phyloP scores from a whole-genome alignment of 2,888 invertebrate species.

The Tinea trinotella region DNA sequence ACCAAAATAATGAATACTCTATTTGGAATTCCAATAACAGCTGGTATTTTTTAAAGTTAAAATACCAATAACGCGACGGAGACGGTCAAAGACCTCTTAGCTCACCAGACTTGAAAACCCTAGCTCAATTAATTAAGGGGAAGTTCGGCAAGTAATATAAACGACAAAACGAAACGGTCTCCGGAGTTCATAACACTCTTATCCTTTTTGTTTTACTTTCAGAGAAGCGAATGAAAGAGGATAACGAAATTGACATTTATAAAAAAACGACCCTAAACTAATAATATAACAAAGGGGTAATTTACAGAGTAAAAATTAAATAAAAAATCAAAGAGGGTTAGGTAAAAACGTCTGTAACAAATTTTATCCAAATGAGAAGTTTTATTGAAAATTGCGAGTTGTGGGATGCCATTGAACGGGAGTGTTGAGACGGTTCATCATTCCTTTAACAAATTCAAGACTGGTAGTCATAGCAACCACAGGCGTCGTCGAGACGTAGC shows the following conservation, averaged over 20 bases:
- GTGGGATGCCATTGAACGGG: conserved; percentile 26
- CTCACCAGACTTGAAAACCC: conserved; percentile 35
- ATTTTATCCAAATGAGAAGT: neutral
- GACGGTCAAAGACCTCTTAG: conserved; percentile 61
- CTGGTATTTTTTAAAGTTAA: too few species aligned
- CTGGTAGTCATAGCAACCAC: conserved; percentile 52
- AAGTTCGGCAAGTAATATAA: neutral
- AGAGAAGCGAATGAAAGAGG: neutral
- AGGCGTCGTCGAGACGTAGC: conserved; percentile 29
- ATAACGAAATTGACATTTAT: neutral
- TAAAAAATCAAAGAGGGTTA: neutral
- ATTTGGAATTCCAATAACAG: too few species aligned
- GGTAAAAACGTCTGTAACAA: neutral
- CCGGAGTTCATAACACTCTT: neutral
- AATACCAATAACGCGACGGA: conserved; percentile 35
- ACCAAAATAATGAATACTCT: too few species aligned
- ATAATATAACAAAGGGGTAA: neutral
- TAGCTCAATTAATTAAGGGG: conserved; percentile 35
- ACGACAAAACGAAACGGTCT: neutral
- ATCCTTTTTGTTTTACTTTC: neutral
- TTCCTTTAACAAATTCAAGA: conserved; percentile 59
- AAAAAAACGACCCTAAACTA: neutral
- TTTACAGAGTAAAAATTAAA: neutral
- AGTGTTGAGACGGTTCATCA: conserved; percentile 53
- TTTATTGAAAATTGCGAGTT: neutral